Evolutionary conservation across 2,888 invertebrate genomes (phyloP), one percentile per base, ranked within the genome.

Genomic region (Itoplectis maculator): DNA sequence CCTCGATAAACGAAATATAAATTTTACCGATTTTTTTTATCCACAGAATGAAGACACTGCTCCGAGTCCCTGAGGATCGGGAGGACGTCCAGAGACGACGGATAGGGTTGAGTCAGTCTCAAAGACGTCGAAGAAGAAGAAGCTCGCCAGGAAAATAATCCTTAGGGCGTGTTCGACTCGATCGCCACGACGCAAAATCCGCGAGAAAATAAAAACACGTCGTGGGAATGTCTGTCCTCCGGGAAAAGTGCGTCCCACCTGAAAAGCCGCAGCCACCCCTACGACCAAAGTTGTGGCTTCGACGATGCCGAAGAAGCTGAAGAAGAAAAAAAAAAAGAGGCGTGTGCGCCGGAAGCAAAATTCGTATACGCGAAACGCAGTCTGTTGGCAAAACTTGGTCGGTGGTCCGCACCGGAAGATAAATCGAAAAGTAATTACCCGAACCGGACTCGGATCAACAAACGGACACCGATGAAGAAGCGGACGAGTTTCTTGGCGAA

Each of bases 361-460:
- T 29, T 29, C 29, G 3, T 88, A 89, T 88, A 89, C 90, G 89
- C 89, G 89, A 88, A 84, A 84, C 74, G 76, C 87, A 84, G 86
- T 84, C 86, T 90, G 89, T 91, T 90, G 88, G 87, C 87, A 89
- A 88, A 89, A 89, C 91, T 89, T 86, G 75, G 86, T 86, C 84
- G 91, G 91, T 91, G 91, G 91, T 90, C 91, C 40, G 18, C 23
- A 42, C 49, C 45, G 54, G 69, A 87, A 89, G 92, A 92, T 90
- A 86, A 90, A 92, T 92, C 78, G 88, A 85, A 86, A 89, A 90
- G 82, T 90, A 90, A 91, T 92, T 90, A 89, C 87, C 83, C 70
- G 59, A 61, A n/a, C n/a, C n/a, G n/a, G n/a, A n/a, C n/a, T 66
- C 18, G 20, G 15, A 9, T n/a, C 13, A 35, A 63, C 54, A 63